A percentile compares a stretch with the other conserved stretches of the same genome.
phyloP scores from a whole-genome alignment of 2,113 vertebrate species.

The Hydropotes inermis region DNA sequence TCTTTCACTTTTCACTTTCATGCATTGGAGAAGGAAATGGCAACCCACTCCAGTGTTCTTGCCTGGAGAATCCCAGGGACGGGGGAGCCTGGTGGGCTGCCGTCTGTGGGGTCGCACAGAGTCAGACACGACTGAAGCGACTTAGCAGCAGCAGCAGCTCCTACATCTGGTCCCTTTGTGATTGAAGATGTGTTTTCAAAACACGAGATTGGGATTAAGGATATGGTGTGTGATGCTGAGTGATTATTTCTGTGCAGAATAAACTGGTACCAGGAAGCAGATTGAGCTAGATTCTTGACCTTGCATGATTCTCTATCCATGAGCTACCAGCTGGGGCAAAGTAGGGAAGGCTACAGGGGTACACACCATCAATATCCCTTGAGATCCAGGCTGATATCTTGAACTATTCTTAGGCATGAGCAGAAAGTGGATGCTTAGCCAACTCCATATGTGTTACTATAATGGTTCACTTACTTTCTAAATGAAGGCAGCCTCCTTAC shows the following conservation, averaged over 20 bases:
- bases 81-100: background rate
- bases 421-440: background rate
- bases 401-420: background rate
- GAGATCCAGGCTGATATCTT: background rate
- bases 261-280: background rate
- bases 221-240: background rate
- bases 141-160: background rate
- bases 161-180: background rate
- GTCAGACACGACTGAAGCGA: accelerated
- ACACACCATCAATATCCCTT: background rate
- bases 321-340: background rate
- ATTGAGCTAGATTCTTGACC: background rate
- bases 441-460: background rate
- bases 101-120: background rate
- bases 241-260: background rate
- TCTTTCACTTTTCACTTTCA: background rate
- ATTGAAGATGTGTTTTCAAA: constrained; percentile 9
- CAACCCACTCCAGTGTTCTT: background rate
- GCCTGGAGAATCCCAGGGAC: background rate
- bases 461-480: constrained; percentile 35
- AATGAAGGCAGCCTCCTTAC: constrained; percentile 23
- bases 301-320: background rate
- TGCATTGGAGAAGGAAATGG: background rate
- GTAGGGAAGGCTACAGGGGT: background rate
- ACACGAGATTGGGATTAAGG: background rate